Conservation (phyloP, 2,888 invertebrate species). For the Melitaea athalia region DNA sequence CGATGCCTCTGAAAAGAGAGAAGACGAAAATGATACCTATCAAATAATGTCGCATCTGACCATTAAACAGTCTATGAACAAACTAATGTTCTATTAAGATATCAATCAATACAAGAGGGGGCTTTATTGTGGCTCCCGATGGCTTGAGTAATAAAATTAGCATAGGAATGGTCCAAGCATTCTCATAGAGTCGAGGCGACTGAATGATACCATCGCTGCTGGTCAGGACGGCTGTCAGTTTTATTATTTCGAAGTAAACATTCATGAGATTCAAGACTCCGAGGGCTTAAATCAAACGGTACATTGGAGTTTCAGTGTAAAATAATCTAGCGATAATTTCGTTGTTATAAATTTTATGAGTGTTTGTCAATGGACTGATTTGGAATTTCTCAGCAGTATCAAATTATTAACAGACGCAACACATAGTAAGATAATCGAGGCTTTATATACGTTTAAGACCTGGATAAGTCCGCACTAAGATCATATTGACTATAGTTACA, state of each 20-base stretch:
- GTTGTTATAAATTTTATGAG: constrained; percentile 1
- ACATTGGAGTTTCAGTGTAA: constrained; percentile 13
- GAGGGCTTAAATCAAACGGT: constrained; percentile 9
- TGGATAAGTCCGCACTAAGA: too few relatives aligned
- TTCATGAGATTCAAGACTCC: constrained; percentile 16
- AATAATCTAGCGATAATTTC: constrained; percentile 1
- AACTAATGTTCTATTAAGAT: constrained; percentile 66
- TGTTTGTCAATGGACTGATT: neutral
- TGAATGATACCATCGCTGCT: constrained; percentile 31
- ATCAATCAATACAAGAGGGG: constrained; percentile 63
- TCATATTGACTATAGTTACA: too few relatives aligned
- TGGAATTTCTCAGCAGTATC: neutral
- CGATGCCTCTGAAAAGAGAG: constrained; percentile 6
- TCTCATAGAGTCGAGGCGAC: constrained; percentile 24
- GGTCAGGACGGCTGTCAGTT: constrained; percentile 4
- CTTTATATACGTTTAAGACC: too few relatives aligned
- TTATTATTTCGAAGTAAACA: constrained; percentile 16
- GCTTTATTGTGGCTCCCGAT: constrained; percentile 53
- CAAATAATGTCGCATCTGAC: constrained; percentile 29
- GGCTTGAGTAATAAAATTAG: constrained; percentile 65
- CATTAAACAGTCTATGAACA: constrained; percentile 36
- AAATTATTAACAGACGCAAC: neutral
- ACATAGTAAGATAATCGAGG: too few relatives aligned
- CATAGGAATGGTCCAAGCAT: constrained; percentile 64
- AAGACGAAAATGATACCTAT: constrained; percentile 10